Percentiles rank a stretch among this genome's conserved stretches.
Evolutionary conservation across 2,888 invertebrate genomes (phyloP).

Genomic region (Nephrocerus scutellatus): DNA sequence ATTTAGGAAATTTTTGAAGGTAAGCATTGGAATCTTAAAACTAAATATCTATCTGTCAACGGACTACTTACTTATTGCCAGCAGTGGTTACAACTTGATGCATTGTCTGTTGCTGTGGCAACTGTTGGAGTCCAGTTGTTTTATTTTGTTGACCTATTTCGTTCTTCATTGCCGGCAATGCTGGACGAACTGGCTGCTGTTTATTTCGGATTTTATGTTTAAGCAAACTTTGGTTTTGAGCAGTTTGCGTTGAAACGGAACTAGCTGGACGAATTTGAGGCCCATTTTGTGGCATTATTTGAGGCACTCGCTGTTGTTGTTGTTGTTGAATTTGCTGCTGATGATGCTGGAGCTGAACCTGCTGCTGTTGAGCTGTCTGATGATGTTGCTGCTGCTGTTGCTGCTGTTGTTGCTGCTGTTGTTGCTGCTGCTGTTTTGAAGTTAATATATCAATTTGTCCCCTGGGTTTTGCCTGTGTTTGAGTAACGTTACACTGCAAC

Average conservation of each 20-base stretch:
- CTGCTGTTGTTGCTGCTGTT: slow-evolving; percentile 29
- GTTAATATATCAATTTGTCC: slow-evolving; percentile 51
- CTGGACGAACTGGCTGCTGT: slow-evolving; percentile 61
- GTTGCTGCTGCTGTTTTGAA: slow-evolving; percentile 33
- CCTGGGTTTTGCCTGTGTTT: slow-evolving; percentile 48
- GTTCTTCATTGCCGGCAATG: slow-evolving; percentile 53
- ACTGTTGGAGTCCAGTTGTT: slow-evolving; percentile 43
- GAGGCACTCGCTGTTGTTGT: slow-evolving; percentile 38
- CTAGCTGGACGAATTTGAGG: slow-evolving; percentile 65
- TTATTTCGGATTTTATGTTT: slow-evolving; percentile 61
- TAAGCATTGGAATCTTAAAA: not conserved
- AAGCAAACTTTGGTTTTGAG: slow-evolving; percentile 46
- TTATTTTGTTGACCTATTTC: slow-evolving; percentile 63
- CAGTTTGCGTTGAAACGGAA: slow-evolving; percentile 80
- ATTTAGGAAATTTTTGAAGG: too few relatives aligned
- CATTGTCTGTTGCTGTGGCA: slow-evolving; percentile 44
- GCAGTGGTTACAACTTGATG: slow-evolving; percentile 50
- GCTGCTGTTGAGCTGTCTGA: slow-evolving; percentile 27
- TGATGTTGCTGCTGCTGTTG: slow-evolving; percentile 16
- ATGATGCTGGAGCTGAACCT: slow-evolving; percentile 24
- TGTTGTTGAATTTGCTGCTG: slow-evolving; percentile 39
- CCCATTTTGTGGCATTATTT: slow-evolving; percentile 57
- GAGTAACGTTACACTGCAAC: slow-evolving; percentile 43
- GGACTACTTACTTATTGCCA: slow-evolving; percentile 50
- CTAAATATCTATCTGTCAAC: not conserved